Evolutionary conservation across 2,113 vertebrate genomes (phyloP).

Genomic region (Phoxinus phoxinus): DNA sequence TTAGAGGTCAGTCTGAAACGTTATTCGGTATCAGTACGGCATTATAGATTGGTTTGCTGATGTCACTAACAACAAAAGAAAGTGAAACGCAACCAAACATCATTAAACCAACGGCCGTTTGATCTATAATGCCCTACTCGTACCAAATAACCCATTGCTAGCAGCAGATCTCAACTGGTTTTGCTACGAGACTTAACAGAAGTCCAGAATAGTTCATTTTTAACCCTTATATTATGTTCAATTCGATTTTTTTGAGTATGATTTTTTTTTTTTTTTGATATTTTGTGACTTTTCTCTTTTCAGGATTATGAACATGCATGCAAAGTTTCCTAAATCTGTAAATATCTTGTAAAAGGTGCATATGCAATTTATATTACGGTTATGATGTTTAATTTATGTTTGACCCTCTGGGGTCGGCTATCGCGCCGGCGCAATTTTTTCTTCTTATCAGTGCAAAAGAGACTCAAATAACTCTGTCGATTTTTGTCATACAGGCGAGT

Average conservation of each 20-base stretch:
- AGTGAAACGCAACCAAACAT: slow-evolving; percentile 12
- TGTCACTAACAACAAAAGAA: slow-evolving; percentile 39
- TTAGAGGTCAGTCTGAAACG: slow-evolving; percentile 54
- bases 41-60: slow-evolving; percentile 50
- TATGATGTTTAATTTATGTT: not conserved
- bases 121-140: slow-evolving; percentile 43
- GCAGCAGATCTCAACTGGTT: slow-evolving; percentile 11
- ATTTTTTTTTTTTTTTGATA: not conserved
- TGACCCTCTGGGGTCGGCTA: no score
- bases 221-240: not conserved
- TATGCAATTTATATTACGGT: not conserved
- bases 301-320: not conserved
- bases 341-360: not conserved
- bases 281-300: not conserved
- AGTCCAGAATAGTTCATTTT: not conserved
- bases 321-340: no score
- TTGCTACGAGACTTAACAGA: not conserved
- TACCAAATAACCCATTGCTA: not conserved
- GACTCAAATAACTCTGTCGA: no score
- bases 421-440: no score
- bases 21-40: slow-evolving; percentile 33
- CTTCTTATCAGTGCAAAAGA: no score
- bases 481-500: no score
- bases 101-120: slow-evolving; percentile 32
- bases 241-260: not conserved